Evolutionary conservation across 2,797 vertebrate genomes (phyloP).

Genomic region (Simalia tracyae): DNA sequence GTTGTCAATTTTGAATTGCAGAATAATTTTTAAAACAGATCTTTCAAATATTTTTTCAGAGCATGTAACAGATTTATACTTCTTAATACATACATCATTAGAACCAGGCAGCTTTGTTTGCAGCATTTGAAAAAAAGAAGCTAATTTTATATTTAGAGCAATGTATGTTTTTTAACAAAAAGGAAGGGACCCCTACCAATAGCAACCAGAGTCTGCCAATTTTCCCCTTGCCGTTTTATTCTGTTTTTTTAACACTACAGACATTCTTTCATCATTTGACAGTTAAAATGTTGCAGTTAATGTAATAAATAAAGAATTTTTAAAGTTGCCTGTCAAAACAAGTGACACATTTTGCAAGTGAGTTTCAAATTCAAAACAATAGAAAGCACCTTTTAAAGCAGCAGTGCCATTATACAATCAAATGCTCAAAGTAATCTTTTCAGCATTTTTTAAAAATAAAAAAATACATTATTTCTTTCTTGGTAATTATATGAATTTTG

Average conservation of each 20-base stretch:
- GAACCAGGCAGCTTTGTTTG: slow-evolving; percentile 64
- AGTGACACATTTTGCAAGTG: slow-evolving; percentile 77
- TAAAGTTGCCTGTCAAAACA: slow-evolving; percentile 81
- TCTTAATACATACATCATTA: slow-evolving; percentile 64
- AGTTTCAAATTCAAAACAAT: slow-evolving; percentile 80
- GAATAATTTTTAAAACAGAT: slow-evolving; percentile 52
- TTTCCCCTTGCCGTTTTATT: slow-evolving; percentile 73
- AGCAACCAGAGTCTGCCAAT: slow-evolving; percentile 79
- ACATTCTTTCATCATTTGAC: slow-evolving; percentile 82
- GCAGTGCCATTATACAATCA: slow-evolving; percentile 81
- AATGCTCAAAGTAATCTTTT: slow-evolving; percentile 80
- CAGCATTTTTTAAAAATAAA: slow-evolving; percentile 75
- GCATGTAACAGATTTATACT: slow-evolving; percentile 65
- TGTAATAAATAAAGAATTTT: slow-evolving; percentile 83
- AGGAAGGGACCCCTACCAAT: slow-evolving; percentile 54
- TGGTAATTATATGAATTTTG: slow-evolving; percentile 75
- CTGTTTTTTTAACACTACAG: slow-evolving; percentile 81
- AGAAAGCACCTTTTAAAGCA: slow-evolving; percentile 81
- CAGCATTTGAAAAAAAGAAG: slow-evolving; percentile 65
- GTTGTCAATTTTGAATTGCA: slow-evolving; percentile 50
- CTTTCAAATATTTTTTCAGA: slow-evolving; percentile 50
- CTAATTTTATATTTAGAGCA: slow-evolving; percentile 75
- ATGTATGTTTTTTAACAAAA: slow-evolving; percentile 64
- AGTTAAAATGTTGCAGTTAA: slow-evolving; percentile 82
- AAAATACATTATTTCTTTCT: slow-evolving; percentile 79